Percentiles rank a stretch among this genome's conserved stretches.
Conservation (phyloP, 2,888 invertebrate genomes). For the Drosophila acutilabella region DNA sequence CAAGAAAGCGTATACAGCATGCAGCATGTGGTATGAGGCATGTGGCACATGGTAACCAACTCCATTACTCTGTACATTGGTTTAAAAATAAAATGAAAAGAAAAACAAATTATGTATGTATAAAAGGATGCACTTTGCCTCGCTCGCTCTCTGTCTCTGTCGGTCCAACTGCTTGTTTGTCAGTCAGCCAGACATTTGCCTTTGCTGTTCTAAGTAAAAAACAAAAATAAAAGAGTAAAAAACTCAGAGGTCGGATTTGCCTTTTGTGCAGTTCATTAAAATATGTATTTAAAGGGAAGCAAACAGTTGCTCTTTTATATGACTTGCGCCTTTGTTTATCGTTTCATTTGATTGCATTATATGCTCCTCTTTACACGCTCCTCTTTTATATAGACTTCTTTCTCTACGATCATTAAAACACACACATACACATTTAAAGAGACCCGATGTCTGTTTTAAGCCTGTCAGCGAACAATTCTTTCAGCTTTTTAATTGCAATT, state of each 20-base stretch:
- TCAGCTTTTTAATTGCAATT: slow-evolving; percentile 51
- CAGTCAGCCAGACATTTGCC: slow-evolving; percentile 10
- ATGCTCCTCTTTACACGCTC: slow-evolving; percentile 12
- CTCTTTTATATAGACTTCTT: slow-evolving; percentile 28
- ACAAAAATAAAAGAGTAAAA: background rate
- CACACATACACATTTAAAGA: slow-evolving; percentile 32
- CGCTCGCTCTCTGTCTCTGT: slow-evolving; percentile 29
- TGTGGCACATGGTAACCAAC: slow-evolving; percentile 46
- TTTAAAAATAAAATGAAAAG: slow-evolving; percentile 73
- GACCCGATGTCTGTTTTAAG: slow-evolving; percentile 29
- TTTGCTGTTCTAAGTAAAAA: slow-evolving; percentile 65
- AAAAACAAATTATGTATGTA: slow-evolving; percentile 60
- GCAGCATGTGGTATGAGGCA: slow-evolving; percentile 25
- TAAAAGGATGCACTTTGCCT: slow-evolving; percentile 71
- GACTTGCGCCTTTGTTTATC: slow-evolving; percentile 69
- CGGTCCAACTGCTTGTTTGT: background rate
- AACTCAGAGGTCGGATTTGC: slow-evolving; percentile 20
- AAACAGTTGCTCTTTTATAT: slow-evolving; percentile 69
- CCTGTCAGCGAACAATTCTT: slow-evolving; percentile 39
- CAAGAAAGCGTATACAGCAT: slow-evolving; percentile 26
- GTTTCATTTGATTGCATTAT: slow-evolving; percentile 54
- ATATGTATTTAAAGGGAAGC: slow-evolving; percentile 50
- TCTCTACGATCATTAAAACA: slow-evolving; percentile 46
- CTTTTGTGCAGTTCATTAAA: slow-evolving; percentile 72
- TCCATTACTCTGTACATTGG: slow-evolving; percentile 37